A percentile compares a stretch with the other conserved stretches of the same genome.
phyloP scores from a whole-genome alignment of 2,888 invertebrate species.

The Schizaphis graminum region DNA sequence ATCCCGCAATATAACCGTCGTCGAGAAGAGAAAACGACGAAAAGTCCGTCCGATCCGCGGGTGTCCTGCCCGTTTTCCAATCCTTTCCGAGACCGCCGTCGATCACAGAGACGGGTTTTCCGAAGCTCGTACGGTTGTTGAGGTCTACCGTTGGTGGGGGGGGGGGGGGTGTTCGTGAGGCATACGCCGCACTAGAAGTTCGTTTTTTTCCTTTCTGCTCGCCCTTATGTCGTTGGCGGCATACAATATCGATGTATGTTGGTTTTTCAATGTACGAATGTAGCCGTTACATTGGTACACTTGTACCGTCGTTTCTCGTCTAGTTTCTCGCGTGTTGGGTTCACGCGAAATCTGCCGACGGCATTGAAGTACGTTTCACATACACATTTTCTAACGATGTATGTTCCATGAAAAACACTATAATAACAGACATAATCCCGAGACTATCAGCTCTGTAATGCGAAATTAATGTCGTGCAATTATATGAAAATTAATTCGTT shows the following conservation, averaged over 20 bases:
- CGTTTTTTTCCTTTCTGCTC: background rate
- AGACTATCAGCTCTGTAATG: background rate
- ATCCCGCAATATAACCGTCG: background rate
- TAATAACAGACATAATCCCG: background rate
- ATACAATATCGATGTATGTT: background rate
- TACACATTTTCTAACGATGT: background rate
- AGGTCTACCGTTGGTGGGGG: background rate
- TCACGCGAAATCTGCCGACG: background rate
- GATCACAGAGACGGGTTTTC: background rate
- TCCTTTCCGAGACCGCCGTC: background rate
- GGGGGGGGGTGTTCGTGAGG: too few species aligned
- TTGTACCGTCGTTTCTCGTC: background rate
- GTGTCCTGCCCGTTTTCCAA: background rate
- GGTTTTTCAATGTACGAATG: background rate
- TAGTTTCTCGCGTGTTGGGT: background rate
- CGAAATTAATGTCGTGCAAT: background rate
- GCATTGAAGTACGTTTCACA: background rate
- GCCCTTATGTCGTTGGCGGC: background rate
- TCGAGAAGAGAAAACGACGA: background rate
- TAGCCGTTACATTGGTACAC: background rate
- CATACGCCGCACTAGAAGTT: background rate
- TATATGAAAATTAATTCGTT: background rate
- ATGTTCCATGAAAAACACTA: background rate
- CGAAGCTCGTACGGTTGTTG: background rate
- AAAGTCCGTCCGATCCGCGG: background rate